These are phyloP conservation scores for Anisognathus igniventris DNA, from an alignment of 2,797 vertebrate genomes.

Conservation along the genomic window DNA sequence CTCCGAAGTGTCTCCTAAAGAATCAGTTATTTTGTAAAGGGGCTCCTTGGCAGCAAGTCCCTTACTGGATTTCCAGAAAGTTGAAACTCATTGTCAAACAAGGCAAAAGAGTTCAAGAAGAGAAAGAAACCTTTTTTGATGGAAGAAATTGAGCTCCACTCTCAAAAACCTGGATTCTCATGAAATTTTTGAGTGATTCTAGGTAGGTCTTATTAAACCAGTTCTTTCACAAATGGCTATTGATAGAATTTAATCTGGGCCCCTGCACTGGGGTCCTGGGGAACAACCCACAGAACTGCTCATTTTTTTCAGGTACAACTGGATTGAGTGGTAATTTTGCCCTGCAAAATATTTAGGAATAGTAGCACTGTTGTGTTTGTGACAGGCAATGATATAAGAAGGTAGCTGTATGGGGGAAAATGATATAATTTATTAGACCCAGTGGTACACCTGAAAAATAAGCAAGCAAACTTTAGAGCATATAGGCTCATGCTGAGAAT, in stretches of 20 bases:
- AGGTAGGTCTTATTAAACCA: background rate
- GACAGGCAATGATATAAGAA: background rate
- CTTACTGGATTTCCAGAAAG: background rate
- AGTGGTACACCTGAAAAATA: background rate
- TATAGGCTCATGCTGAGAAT: background rate
- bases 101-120: background rate
- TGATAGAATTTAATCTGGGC: background rate
- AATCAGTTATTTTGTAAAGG: slow-evolving; percentile 2
- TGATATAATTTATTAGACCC: background rate
- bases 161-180: background rate
- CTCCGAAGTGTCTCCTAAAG: background rate
- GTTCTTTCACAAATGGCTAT: background rate
- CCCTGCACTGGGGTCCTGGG: background rate
- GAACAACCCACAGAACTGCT: background rate
- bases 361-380: background rate
- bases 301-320: background rate
- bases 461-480: background rate
- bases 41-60: background rate
- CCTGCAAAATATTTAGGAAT: background rate
- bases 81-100: background rate
- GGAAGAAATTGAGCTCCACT: background rate
- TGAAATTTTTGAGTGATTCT: background rate
- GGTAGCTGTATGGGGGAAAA: background rate
- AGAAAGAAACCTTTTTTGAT: background rate
- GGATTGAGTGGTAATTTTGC: background rate